phyloP scores from a whole-genome alignment of 2,113 vertebrate species.

The Heterotis niloticus region DNA sequence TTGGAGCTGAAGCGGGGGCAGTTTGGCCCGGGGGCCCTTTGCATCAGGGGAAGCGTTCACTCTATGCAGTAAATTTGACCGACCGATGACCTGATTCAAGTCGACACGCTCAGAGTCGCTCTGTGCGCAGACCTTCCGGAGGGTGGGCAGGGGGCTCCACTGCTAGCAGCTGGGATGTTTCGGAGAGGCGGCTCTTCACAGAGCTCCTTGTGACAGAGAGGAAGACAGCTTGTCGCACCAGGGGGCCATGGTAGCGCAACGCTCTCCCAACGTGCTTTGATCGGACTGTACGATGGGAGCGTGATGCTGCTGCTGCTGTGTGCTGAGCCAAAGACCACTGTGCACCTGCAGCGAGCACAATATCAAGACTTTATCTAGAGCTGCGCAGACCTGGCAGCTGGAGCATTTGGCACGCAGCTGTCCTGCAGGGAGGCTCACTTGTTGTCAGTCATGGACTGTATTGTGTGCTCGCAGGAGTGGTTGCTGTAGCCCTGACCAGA shows the following conservation, averaged over 20 bases:
- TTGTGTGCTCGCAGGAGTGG: too few relatives aligned
- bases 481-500: too few relatives aligned
- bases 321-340: neutral
- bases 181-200: neutral
- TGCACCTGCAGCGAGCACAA: neutral
- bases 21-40: neutral
- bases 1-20: too few relatives aligned
- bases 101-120: constrained; percentile 15
- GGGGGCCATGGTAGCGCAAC: neutral
- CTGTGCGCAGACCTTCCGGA: neutral
- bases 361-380: too few relatives aligned
- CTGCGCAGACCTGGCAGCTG: too few relatives aligned
- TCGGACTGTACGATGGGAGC: neutral
- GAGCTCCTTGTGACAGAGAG: neutral
- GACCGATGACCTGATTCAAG: constrained; percentile 23
- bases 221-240: neutral
- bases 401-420: too few relatives aligned
- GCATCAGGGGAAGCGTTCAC: neutral
- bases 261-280: neutral
- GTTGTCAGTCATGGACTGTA: too few relatives aligned
- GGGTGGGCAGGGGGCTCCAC: neutral
- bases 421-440: too few relatives aligned
- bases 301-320: neutral
- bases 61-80: neutral
- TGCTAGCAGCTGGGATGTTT: neutral